Evolutionary conservation across 2,888 invertebrate genomes (phyloP).

Genomic region (Polia nebulosa): DNA sequence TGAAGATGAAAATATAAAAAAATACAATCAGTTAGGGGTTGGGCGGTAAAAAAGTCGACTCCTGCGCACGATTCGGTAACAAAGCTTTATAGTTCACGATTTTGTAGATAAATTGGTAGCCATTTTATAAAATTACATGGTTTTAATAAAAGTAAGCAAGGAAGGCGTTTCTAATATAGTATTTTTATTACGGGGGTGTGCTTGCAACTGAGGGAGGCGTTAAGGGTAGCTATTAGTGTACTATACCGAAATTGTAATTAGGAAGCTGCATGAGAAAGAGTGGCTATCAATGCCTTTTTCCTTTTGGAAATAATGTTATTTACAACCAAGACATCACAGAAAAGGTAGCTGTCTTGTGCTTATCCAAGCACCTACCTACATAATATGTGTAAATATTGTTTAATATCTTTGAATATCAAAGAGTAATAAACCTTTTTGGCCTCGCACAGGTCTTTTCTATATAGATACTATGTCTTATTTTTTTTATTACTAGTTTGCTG

Average conservation of each 20-base stretch:
- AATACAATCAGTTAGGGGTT: constrained; percentile 62
- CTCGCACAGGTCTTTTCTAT: too few relatives aligned
- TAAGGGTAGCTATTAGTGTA: constrained; percentile 74
- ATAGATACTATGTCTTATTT: too few relatives aligned
- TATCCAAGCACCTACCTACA: too few relatives aligned
- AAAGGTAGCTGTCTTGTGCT: too few relatives aligned
- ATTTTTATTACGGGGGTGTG: constrained; percentile 79
- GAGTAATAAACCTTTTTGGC: too few relatives aligned
- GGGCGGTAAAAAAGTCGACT: constrained; percentile 64
- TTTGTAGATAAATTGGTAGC: constrained; percentile 82
- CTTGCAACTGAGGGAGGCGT: constrained; percentile 75
- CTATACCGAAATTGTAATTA: constrained; percentile 51
- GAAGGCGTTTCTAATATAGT: constrained; percentile 84
- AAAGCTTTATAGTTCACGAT: constrained; percentile 70
- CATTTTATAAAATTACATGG: constrained; percentile 86
- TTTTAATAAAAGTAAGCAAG: constrained; percentile 76
- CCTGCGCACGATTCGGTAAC: constrained; percentile 59
- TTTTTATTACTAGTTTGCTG: too few relatives aligned
- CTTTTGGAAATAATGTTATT: background rate
- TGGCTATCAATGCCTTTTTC: constrained; percentile 4
- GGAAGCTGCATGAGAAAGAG: constrained; percentile 13
- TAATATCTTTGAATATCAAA: too few relatives aligned
- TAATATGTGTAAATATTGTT: too few relatives aligned
- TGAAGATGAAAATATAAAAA: constrained; percentile 55
- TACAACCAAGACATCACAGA: background rate